Evolutionary conservation across 1,140 invertebrate species (phyloP).

Genomic region (Lepidurus packardi): DNA sequence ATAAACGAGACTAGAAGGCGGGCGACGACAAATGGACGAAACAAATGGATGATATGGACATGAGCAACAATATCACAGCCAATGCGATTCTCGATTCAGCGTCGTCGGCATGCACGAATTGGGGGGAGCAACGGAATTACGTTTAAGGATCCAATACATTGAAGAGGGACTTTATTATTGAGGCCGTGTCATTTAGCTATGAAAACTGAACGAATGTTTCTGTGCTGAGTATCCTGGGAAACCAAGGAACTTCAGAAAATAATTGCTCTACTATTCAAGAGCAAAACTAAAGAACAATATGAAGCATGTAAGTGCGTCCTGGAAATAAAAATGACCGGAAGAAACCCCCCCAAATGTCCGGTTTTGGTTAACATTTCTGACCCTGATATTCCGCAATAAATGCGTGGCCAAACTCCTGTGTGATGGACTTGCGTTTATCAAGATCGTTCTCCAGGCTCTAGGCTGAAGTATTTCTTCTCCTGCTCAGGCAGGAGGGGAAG

Average conservation of each 20-base stretch:
- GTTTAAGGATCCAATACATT: background rate
- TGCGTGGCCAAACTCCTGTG: background rate
- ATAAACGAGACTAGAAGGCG: background rate
- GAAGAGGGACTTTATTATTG: background rate
- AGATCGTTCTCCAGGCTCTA: background rate
- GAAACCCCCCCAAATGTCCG: too few relatives aligned
- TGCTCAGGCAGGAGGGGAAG: background rate
- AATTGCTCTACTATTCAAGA: too few relatives aligned
- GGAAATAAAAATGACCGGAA: too few relatives aligned
- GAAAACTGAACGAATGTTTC: too few relatives aligned
- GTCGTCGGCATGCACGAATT: background rate
- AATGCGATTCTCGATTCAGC: background rate
- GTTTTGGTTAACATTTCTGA: too few relatives aligned
- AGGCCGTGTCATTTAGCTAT: background rate
- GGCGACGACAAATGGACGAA: background rate
- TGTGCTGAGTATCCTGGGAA: too few relatives aligned
- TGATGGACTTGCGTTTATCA: background rate
- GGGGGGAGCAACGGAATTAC: background rate
- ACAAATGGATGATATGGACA: constrained; percentile 4
- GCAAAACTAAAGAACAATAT: too few relatives aligned
- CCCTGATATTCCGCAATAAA: background rate
- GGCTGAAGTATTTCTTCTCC: background rate
- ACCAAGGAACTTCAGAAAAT: too few relatives aligned
- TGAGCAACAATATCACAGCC: constrained; percentile 21
- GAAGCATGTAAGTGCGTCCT: too few relatives aligned